Evolutionary conservation across 2,888 invertebrate genomes (phyloP).

Genomic region (Idaea straminata): DNA sequence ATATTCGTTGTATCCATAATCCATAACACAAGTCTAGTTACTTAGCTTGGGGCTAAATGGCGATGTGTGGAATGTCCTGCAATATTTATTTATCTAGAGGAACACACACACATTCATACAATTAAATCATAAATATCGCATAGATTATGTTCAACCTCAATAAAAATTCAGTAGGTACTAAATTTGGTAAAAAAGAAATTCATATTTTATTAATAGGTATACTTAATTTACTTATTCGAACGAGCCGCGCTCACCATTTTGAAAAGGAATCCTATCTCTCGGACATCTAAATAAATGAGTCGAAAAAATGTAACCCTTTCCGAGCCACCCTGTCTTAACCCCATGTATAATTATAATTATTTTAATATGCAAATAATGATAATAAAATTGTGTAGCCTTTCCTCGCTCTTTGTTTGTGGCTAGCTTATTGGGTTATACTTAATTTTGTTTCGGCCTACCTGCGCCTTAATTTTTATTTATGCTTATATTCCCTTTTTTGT

Average conservation of each 20-base stretch:
- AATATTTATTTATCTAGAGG: too few species aligned
- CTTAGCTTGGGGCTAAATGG: too few species aligned
- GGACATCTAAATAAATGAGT: conserved; percentile 1
- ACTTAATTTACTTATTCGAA: background rate
- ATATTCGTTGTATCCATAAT: too few species aligned
- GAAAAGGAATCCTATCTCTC: conserved; percentile 21
- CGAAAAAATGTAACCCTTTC: background rate
- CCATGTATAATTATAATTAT: conserved; percentile 65
- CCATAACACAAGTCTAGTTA: too few species aligned
- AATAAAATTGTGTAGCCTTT: conserved; percentile 73
- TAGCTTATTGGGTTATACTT: conserved; percentile 74
- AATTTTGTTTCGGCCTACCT: conserved; percentile 65
- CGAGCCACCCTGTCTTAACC: conserved; percentile 41
- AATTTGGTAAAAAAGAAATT: too few species aligned
- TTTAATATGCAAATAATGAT: conserved; percentile 80
- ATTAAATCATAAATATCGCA: too few species aligned
- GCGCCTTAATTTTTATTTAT: conserved; percentile 73
- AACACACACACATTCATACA: too few species aligned
- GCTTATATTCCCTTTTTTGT: conserved; percentile 50
- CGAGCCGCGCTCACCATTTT: background rate
- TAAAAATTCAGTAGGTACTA: too few species aligned
- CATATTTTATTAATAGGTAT: background rate
- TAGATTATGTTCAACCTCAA: too few species aligned
- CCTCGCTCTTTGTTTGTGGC: conserved; percentile 61
- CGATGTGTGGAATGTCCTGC: too few species aligned